phyloP scores from a whole-genome alignment of 1,140 invertebrate species.

The Drosophila grimshawi region DNA sequence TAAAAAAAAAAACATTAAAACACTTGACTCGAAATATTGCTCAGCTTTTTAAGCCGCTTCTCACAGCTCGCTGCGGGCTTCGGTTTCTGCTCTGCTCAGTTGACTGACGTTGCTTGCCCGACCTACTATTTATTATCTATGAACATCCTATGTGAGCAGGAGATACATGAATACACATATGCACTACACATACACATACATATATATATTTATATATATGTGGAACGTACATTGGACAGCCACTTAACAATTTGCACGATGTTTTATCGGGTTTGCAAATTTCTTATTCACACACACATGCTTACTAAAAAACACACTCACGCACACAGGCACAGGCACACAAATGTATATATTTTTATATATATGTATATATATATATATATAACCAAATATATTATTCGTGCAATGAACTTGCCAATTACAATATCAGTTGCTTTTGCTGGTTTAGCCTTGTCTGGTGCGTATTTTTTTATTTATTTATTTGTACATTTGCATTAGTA shows the following conservation, averaged over 20 bases:
- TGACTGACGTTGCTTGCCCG: slow-evolving; percentile 51
- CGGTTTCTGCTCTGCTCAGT: slow-evolving; percentile 24
- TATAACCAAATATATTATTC: slow-evolving; percentile 82
- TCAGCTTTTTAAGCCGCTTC: slow-evolving; percentile 52
- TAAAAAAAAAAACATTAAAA: slow-evolving; percentile 26
- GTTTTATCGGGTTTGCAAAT: slow-evolving; percentile 58
- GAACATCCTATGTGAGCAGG: slow-evolving; percentile 47
- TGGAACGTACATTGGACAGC: slow-evolving; percentile 19
- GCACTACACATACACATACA: background rate
- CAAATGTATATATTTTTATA: no score
- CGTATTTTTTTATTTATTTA: slow-evolving; percentile 17
- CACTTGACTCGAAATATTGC: slow-evolving; percentile 57
- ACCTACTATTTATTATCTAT: slow-evolving; percentile 60
- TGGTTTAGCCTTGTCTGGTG: slow-evolving; percentile 6
- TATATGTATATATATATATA: slow-evolving; percentile 27
- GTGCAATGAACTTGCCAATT: slow-evolving; percentile 80
- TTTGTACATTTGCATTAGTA: background rate
- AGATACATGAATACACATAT: slow-evolving; percentile 29
- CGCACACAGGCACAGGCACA: slow-evolving; percentile 27
- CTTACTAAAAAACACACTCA: slow-evolving; percentile 34
- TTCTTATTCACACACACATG: slow-evolving; percentile 56
- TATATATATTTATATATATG: slow-evolving; percentile 20
- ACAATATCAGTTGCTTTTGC: slow-evolving; percentile 38
- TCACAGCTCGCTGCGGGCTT: slow-evolving; percentile 52
- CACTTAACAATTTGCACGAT: slow-evolving; percentile 48